These are phyloP conservation scores for Meandrina meandrites DNA, from an alignment of 92 coral and sea anemone genomes.

Conservation along the genomic window DNA sequence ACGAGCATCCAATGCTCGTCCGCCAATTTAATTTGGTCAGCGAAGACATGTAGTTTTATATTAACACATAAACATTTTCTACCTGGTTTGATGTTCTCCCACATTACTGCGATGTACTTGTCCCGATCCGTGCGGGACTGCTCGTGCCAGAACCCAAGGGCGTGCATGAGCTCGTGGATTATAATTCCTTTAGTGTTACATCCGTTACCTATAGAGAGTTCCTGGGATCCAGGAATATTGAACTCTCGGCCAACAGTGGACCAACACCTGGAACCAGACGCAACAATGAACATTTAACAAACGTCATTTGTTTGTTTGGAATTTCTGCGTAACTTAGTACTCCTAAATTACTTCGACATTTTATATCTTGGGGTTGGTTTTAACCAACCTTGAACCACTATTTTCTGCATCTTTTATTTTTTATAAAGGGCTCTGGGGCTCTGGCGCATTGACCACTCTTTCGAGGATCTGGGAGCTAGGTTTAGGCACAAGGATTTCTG, in stretches of 20 bases:
- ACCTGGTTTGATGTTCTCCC: conserved; percentile 73
- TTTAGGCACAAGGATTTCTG: neutral
- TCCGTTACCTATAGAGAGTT: conserved; percentile 70
- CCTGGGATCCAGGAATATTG: conserved; percentile 40
- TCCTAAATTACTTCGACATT: no score
- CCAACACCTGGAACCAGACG: conserved; percentile 53
- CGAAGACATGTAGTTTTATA: no score
- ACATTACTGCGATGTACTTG: conserved; percentile 53
- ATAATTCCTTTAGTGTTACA: conserved; percentile 68
- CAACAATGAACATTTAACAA: neutral
- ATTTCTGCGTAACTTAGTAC: no score
- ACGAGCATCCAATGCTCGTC: no score
- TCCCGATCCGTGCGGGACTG: conserved; percentile 84
- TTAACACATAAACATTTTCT: neutral
- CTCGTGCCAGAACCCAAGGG: conserved; percentile 88
- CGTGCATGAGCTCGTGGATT: conserved; percentile 78
- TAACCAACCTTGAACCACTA: neutral
- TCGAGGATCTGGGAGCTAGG: neutral
- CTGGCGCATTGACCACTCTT: neutral
- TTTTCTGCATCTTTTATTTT: no score
- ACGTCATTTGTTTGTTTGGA: no score
- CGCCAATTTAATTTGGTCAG: no score
- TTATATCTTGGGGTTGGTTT: no score
- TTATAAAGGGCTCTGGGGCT: no score
- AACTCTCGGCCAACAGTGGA: conserved; percentile 68